A percentile compares a stretch with the other conserved stretches of the same genome.
phyloP scores from a whole-genome alignment of 2,797 vertebrate genomes.

The Botia almorhae region DNA sequence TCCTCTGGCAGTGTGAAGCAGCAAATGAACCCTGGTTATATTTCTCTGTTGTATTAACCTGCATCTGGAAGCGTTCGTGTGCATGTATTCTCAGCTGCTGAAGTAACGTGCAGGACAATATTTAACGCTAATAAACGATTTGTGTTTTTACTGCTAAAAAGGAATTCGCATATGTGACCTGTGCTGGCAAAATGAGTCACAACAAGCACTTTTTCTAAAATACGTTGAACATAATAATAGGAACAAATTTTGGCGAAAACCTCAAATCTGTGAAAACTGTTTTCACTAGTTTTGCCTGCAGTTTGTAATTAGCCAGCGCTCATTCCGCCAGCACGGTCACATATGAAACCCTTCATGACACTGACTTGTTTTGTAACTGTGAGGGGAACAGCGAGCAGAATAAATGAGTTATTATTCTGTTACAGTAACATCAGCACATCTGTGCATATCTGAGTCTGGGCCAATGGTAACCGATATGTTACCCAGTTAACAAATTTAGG shows the following conservation, averaged over 20 bases:
- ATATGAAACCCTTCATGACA: no score
- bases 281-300: no score
- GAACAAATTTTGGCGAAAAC: no score
- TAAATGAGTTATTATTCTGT: slow-evolving; percentile 11
- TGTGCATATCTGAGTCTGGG: background rate
- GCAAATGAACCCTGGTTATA: background rate
- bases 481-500: no score
- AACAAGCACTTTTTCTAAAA: no score
- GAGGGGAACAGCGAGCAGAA: slow-evolving; percentile 11
- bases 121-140: slow-evolving; percentile 18
- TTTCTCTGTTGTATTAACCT: background rate
- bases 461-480: no score
- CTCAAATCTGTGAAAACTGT: no score
- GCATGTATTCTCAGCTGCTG: background rate
- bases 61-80: background rate
- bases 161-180: slow-evolving; percentile 26
- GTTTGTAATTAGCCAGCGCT: no score
- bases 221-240: no score
- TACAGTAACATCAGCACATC: background rate
- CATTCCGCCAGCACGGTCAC: no score
- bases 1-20: background rate
- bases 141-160: slow-evolving; percentile 23
- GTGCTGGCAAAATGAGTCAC: background rate
- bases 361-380: background rate
- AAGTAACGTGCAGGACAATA: background rate